Percentiles rank a stretch among this genome's conserved stretches.
These are phyloP conservation scores for Acridotheres tristis DNA, from an alignment of 2,797 vertebrate species.

Conservation along the genomic window DNA sequence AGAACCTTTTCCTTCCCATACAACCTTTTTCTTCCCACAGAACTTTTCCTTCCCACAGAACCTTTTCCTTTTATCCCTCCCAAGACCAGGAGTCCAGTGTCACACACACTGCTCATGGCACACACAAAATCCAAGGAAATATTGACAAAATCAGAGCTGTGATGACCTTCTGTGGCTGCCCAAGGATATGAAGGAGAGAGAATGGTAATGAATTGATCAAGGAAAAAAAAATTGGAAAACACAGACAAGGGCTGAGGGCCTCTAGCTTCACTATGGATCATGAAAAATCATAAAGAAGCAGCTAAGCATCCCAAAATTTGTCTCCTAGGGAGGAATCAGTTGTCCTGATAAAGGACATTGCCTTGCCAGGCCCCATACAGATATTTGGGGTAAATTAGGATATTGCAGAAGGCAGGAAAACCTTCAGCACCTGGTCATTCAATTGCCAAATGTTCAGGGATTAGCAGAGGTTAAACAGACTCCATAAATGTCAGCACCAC, in stretches of 20 bases:
- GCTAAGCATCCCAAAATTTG: background rate
- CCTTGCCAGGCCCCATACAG: background rate
- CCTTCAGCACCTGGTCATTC: background rate
- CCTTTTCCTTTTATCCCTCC: background rate
- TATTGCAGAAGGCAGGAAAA: background rate
- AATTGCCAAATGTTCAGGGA: background rate
- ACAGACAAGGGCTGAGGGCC: background rate
- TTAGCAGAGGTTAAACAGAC: background rate
- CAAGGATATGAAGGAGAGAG: background rate
- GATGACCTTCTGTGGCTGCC: background rate
- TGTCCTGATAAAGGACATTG: background rate
- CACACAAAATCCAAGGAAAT: background rate
- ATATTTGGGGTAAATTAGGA: background rate
- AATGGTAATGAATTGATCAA: background rate
- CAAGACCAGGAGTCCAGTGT: background rate
- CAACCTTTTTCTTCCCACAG: too few relatives aligned
- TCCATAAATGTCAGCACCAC: slow-evolving; percentile 43
- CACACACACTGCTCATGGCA: background rate
- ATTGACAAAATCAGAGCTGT: background rate
- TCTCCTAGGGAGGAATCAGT: background rate
- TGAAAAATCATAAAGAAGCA: background rate
- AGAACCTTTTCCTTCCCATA: too few relatives aligned
- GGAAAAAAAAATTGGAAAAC: background rate
- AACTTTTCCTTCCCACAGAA: background rate
- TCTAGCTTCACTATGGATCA: background rate